phyloP scores from a whole-genome alignment of 2,888 invertebrate species.

The Ophion slaviceki region DNA sequence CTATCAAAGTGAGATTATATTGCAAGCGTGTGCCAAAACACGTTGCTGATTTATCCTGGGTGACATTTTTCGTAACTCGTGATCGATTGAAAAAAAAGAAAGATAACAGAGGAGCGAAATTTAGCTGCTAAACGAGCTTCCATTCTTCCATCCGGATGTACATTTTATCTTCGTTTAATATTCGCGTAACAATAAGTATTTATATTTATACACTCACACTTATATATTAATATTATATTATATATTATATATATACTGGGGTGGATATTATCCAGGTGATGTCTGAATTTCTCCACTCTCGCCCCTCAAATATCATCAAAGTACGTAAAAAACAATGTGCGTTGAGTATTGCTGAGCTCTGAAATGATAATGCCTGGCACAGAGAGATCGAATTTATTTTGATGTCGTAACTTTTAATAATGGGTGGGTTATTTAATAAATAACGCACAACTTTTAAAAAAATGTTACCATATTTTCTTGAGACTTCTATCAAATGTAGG shows the following conservation, averaged over 20 bases:
- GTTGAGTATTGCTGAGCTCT: not conserved
- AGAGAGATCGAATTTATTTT: not conserved
- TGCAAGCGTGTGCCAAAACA: slow-evolving; percentile 67
- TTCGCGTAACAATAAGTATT: slow-evolving; percentile 56
- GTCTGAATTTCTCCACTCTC: not conserved
- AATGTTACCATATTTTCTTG: not conserved
- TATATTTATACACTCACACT: slow-evolving; percentile 64
- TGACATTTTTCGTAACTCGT: slow-evolving; percentile 60
- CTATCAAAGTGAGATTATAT: slow-evolving; percentile 64
- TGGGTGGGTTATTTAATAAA: too few species aligned
- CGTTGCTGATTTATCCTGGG: slow-evolving; percentile 41
- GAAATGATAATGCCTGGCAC: not conserved
- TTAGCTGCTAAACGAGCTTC: slow-evolving; percentile 61
- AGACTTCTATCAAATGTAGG: not conserved
- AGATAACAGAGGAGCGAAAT: not conserved
- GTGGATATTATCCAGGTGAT: not conserved
- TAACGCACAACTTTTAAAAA: too few species aligned
- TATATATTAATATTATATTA: slow-evolving; percentile 58
- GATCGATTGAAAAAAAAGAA: slow-evolving; percentile 36
- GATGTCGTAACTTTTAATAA: not conserved
- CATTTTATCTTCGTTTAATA: slow-evolving; percentile 49
- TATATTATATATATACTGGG: slow-evolving; percentile 31
- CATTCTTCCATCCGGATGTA: slow-evolving; percentile 57
- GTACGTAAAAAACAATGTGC: not conserved
- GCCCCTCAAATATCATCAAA: not conserved